These are phyloP conservation scores for Drosophila seclusa DNA, from an alignment of 2,888 invertebrate genomes.

Conservation along the genomic window DNA sequence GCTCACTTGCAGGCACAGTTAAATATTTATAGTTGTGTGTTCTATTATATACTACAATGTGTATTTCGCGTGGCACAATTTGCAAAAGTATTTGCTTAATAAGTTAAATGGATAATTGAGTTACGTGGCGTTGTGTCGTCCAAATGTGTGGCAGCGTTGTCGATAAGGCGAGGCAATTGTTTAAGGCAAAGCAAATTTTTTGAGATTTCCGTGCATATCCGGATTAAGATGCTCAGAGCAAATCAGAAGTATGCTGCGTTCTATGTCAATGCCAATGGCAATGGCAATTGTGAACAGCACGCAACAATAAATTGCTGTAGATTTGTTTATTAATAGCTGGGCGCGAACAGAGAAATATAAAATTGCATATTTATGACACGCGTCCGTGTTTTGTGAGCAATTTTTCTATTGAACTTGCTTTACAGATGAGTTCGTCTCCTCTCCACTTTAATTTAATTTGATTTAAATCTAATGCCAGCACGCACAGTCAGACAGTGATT, in stretches of 20 bases:
- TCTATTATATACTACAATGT: constrained; percentile 9
- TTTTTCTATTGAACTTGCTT: constrained; percentile 39
- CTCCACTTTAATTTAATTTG: constrained; percentile 48
- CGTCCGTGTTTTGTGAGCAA: constrained; percentile 46
- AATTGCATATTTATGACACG: constrained; percentile 62
- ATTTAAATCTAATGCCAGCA: constrained; percentile 67
- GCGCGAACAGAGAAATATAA: constrained; percentile 57
- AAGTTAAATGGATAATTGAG: constrained; percentile 78
- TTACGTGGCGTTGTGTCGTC: constrained; percentile 59
- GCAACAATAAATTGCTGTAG: constrained; percentile 57
- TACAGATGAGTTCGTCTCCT: not conserved
- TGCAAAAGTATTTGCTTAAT: constrained; percentile 71
- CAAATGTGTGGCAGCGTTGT: constrained; percentile 24
- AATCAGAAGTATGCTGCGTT: constrained; percentile 31
- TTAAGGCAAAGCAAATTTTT: constrained; percentile 13
- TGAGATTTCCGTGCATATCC: constrained; percentile 23
- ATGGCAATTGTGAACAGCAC: constrained; percentile 61
- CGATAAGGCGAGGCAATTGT: constrained; percentile 48
- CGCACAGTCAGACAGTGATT: constrained; percentile 46
- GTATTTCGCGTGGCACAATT: constrained; percentile 71
- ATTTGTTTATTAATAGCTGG: constrained; percentile 49
- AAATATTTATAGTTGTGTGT: constrained; percentile 50
- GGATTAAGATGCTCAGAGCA: constrained; percentile 43
- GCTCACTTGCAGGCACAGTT: constrained; percentile 52
- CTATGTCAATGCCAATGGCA: constrained; percentile 71